Percentiles rank a stretch among this genome's conserved stretches.
Conservation (phyloP, 2,888 invertebrate genomes). For the Choristoneura rosaceana region DNA sequence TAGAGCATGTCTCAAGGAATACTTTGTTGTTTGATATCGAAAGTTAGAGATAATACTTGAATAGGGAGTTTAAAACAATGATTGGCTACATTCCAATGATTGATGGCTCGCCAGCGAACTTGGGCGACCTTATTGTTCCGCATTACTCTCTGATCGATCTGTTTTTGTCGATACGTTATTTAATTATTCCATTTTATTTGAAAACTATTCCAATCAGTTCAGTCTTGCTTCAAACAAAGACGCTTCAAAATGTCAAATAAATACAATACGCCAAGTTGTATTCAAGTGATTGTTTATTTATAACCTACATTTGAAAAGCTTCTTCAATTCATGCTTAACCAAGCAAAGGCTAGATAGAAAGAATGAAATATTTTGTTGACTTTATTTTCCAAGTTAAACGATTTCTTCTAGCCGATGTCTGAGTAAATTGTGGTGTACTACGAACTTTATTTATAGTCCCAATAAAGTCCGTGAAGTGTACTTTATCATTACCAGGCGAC, state of each 20-base stretch:
- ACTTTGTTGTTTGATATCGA: conserved; percentile 21
- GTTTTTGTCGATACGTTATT: conserved; percentile 44
- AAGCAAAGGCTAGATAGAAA: not conserved
- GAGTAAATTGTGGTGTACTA: conserved; percentile 24
- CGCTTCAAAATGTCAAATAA: not conserved
- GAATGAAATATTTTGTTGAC: not conserved
- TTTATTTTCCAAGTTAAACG: not conserved
- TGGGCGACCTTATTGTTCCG: conserved; percentile 43
- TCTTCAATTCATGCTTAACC: not conserved
- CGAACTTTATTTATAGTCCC: conserved; percentile 34
- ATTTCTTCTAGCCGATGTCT: not conserved
- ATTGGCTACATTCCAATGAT: conserved; percentile 49
- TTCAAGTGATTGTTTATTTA: conserved; percentile 1
- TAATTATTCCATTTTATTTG: conserved; percentile 31
- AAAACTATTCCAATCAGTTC: not conserved
- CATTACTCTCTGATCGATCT: conserved; percentile 46
- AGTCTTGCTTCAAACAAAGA: not conserved
- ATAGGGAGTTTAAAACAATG: conserved; percentile 47
- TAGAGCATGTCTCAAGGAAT: not conserved
- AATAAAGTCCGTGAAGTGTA: conserved; percentile 32
- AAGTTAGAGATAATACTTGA: conserved; percentile 20
- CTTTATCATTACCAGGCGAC: conserved; percentile 39
- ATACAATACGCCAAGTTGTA: not conserved
- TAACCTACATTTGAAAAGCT: not conserved
- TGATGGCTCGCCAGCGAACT: conserved; percentile 48